Conservation (phyloP, 2,113 vertebrate species). For the Accipiter cooperii region DNA sequence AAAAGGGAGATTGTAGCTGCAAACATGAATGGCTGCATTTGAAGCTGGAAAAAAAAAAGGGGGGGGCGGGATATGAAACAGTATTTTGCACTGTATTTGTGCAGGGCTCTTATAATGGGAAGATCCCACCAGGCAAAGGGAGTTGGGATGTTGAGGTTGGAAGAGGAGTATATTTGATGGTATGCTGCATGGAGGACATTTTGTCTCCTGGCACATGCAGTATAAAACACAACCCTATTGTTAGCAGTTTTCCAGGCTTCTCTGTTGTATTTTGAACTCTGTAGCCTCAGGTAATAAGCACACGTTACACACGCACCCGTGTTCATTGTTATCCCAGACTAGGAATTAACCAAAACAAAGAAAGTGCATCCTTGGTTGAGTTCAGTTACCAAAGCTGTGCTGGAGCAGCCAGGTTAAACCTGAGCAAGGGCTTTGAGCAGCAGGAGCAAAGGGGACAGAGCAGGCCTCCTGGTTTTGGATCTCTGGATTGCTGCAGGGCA, state of each 20-base stretch:
- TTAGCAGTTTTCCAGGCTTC: neutral
- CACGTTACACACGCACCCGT: neutral
- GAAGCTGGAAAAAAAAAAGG: neutral
- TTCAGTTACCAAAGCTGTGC: neutral
- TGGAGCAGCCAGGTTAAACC: neutral
- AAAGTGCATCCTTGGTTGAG: neutral
- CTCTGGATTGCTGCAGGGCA: neutral
- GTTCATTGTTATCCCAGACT: accelerated
- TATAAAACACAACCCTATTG: neutral
- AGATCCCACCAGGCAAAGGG: neutral
- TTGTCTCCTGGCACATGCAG: neutral
- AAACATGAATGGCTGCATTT: neutral
- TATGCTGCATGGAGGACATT: neutral
- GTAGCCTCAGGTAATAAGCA: neutral
- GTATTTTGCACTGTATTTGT: neutral
- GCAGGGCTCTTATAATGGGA: neutral
- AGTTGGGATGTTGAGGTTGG: neutral
- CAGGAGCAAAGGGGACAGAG: neutral
- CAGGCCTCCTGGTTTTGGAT: neutral
- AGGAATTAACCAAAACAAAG: neutral
- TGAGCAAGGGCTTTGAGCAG: neutral
- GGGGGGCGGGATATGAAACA: neutral
- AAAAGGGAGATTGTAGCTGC: neutral
- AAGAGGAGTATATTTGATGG: neutral
- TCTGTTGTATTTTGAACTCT: neutral